Evolutionary conservation across 1,140 invertebrate species (phyloP).

Genomic region (Drosophila saltans): DNA sequence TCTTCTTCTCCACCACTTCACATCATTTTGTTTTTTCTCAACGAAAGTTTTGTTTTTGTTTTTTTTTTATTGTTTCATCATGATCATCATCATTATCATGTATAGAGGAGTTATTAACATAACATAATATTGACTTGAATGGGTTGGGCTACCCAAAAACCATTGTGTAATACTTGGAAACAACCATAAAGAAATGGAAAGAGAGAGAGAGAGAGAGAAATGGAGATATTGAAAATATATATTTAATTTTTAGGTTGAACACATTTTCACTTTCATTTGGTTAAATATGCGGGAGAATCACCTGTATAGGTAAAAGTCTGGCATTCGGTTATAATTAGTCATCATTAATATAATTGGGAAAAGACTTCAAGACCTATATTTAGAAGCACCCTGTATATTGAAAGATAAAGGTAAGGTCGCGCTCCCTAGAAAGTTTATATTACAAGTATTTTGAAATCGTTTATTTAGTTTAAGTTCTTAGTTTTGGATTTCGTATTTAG

Average conservation of each 20-base stretch:
- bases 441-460: no score
- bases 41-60: conserved; percentile 29
- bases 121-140: conserved; percentile 62
- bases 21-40: neutral
- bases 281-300: neutral
- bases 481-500: no score
- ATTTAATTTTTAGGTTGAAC: neutral
- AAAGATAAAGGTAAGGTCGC: no score
- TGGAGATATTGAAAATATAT: neutral
- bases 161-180: conserved; percentile 73
- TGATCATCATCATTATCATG: conserved; percentile 4
- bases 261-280: conserved; percentile 8
- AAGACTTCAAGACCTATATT: neutral
- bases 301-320: neutral
- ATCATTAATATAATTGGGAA: neutral
- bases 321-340: no score
- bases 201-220: neutral
- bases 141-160: conserved; percentile 31
- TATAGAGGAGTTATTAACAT: conserved; percentile 52
- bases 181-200: conserved; percentile 22
- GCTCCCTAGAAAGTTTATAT: no score
- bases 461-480: no score
- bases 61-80: conserved; percentile 18
- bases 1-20: neutral
- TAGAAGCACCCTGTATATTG: no score